phyloP scores from a whole-genome alignment of 1,140 invertebrate genomes.

The Centruroides vittatus region DNA sequence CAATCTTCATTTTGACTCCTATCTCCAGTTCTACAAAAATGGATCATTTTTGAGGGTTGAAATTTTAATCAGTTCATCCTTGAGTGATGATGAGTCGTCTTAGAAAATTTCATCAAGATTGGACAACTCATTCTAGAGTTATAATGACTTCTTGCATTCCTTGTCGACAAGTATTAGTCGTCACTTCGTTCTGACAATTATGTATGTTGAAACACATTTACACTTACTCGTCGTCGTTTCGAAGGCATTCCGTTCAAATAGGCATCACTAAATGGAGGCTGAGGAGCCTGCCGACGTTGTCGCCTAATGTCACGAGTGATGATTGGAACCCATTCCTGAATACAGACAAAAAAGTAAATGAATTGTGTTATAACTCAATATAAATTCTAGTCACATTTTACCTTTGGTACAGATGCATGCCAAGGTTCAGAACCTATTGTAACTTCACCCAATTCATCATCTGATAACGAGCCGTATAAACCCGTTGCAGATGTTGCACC shows the following conservation, averaged over 20 bases:
- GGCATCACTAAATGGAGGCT: slow-evolving; percentile 57
- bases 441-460: slow-evolving; percentile 22
- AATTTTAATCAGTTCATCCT: too few relatives aligned
- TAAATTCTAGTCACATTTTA: slow-evolving; percentile 18
- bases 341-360: slow-evolving; percentile 10
- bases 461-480: too few relatives aligned
- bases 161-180: background rate
- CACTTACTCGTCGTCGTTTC: slow-evolving; percentile 57
- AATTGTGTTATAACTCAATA: background rate
- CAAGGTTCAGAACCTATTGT: slow-evolving; percentile 39
- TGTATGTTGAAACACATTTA: background rate
- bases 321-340: slow-evolving; percentile 70
- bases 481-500: too few relatives aligned
- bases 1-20: too few relatives aligned
- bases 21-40: too few relatives aligned
- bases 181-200: background rate
- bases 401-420: slow-evolving; percentile 38
- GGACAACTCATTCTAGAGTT: too few relatives aligned
- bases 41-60: too few relatives aligned
- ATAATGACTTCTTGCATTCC: background rate
- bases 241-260: slow-evolving; percentile 64
- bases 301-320: slow-evolving; percentile 51
- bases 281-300: slow-evolving; percentile 40
- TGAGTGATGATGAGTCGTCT: too few relatives aligned
- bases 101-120: too few relatives aligned